Base-by-base conservation (phyloP, 2,797 vertebrate species). In the Lutjanus campechanus region DNA sequence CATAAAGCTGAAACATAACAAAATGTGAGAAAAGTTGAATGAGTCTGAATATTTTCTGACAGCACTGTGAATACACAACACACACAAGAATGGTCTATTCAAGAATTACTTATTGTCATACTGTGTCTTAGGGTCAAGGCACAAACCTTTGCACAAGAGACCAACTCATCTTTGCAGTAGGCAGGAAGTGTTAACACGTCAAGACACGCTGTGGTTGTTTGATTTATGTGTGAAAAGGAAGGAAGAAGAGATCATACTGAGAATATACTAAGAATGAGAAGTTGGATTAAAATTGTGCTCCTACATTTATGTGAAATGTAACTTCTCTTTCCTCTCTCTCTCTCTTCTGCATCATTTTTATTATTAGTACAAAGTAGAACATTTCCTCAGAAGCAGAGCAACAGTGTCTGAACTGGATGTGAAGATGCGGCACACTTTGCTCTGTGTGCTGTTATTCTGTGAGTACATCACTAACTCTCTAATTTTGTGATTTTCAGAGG, bases 361-460 rank as follows among this genome's bases (percentile, higher is more conserved):
- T 25, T 69, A 3, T 2, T 40, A 8, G 19, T 22, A 1, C 2
- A 40, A 47, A 47, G 75, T 19, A 3, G 43, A 36, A 16, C 4
- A 10, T 17, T 43, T 16, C 8, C 5, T n/a, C 22, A 20, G 22
- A 20, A n/a, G 12, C 7, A 12, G n/a, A 64, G 53, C 10, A 5
- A 51, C 16, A 7, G n/a, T 6, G 50, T 40, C 10, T 0, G 13
- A 6, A 40, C 19, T 75, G 36, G 49, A 65, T 36, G 53, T 40
- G 15, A 65, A 4, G 22, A 87, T 84, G 85, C 7, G 25, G 1
- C 17, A 1, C 36, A 61, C 62, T 41, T 51, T 22, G 17, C 46
- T 58, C 13, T 46, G 54, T 41, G 41, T 69, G 44, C 49, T 79
- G 36, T 56, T 84, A 10, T 44, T 84, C 59, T 73, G 85, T 86